These are phyloP conservation scores for Apamea crenata DNA, from an alignment of 2,888 invertebrate species.

Conservation along the genomic window DNA sequence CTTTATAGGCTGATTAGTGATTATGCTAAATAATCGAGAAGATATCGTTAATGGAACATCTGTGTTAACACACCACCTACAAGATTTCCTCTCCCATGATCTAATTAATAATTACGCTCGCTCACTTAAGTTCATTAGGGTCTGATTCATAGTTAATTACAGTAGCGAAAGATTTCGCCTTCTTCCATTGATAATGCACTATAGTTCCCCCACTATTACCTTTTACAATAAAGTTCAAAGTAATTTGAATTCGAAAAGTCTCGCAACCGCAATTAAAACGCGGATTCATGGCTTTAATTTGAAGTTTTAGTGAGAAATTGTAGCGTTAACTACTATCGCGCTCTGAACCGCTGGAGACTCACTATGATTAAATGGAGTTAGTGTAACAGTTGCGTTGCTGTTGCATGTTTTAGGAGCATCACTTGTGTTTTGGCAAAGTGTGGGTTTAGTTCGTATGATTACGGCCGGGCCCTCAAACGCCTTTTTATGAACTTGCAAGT, in stretches of 20 bases:
- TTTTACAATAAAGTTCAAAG: conserved; percentile 38
- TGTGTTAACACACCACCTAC: neutral
- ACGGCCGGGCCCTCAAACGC: neutral
- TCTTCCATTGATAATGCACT: neutral
- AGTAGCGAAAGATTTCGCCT: neutral
- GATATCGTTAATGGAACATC: neutral
- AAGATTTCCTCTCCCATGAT: neutral
- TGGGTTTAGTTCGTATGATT: neutral
- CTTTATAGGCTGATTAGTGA: too few species aligned
- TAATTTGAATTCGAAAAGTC: conserved; percentile 52
- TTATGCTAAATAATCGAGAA: too few species aligned
- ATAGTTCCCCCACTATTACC: conserved; percentile 7
- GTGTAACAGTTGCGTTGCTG: neutral
- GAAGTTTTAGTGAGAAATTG: conserved; percentile 43
- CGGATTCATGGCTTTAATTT: conserved; percentile 49
- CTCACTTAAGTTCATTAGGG: neutral
- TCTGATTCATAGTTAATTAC: neutral
- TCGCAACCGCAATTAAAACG: conserved; percentile 53
- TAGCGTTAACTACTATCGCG: conserved; percentile 48
- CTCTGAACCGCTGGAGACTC: conserved; percentile 22
- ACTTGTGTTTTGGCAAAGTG: neutral
- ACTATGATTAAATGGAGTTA: conserved; percentile 28
- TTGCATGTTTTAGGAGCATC: neutral
- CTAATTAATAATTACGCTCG: neutral
- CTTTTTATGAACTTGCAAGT: too few species aligned